Conservation (phyloP, 2,113 vertebrate species). For the Xyliphius kryptos region DNA sequence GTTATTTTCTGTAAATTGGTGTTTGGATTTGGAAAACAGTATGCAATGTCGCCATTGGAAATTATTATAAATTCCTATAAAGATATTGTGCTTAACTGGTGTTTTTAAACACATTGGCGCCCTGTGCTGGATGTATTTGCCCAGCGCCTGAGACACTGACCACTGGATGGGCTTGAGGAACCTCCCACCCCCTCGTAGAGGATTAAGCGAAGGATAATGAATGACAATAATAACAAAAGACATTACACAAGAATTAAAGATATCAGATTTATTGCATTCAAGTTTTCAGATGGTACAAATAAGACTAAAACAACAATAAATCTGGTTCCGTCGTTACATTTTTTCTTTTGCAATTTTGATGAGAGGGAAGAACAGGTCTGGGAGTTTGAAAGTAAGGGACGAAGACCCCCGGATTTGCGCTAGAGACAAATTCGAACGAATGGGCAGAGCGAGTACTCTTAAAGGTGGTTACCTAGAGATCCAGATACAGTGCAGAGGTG, state of each 20-base stretch:
- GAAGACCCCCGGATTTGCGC: constrained; percentile 22
- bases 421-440: constrained; percentile 13
- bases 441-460: constrained; percentile 10
- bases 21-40: too few relatives aligned
- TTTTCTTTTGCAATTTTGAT: constrained; percentile 8
- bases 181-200: too few relatives aligned
- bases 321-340: constrained; percentile 45
- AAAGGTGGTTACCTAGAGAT: constrained; percentile 9
- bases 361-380: constrained; percentile 12
- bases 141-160: too few relatives aligned
- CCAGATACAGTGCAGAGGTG: neutral
- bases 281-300: constrained; percentile 33
- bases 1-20: too few relatives aligned
- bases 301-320: constrained; percentile 49
- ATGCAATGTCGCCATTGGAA: too few relatives aligned
- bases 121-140: too few relatives aligned
- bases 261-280: constrained; percentile 57
- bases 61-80: too few relatives aligned
- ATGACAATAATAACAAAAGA: neutral
- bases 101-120: too few relatives aligned
- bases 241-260: constrained; percentile 21
- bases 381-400: constrained; percentile 15
- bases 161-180: too few relatives aligned
- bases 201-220: neutral
- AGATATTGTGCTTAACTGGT: too few relatives aligned